Evolutionary conservation across 2,888 invertebrate genomes (phyloP).

Genomic region (Brenthis daphne): DNA sequence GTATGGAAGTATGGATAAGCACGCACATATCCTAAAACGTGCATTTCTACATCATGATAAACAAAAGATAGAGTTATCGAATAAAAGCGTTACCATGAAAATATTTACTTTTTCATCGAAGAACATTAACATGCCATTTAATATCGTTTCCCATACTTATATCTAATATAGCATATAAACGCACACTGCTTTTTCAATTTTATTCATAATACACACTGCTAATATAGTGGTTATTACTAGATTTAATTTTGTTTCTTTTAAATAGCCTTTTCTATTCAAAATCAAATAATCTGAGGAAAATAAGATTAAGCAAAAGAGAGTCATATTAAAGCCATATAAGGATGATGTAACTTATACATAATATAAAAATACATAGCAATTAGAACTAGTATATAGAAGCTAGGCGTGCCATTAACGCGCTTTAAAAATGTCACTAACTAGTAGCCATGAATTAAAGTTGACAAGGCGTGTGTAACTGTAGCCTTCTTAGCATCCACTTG

Average conservation of each 20-base stretch:
- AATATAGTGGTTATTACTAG: too few relatives aligned
- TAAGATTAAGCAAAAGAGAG: too few relatives aligned
- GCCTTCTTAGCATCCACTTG: constrained; percentile 47
- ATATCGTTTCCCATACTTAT: not conserved
- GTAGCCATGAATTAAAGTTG: constrained; percentile 39
- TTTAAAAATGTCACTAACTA: constrained; percentile 43
- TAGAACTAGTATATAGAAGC: not conserved
- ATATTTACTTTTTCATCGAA: constrained; percentile 8
- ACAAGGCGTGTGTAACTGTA: constrained; percentile 46
- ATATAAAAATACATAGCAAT: constrained; percentile 20
- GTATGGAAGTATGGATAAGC: not conserved
- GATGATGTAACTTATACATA: not conserved
- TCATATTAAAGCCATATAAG: too few relatives aligned
- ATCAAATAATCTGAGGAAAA: too few relatives aligned
- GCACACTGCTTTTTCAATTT: too few relatives aligned
- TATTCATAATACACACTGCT: too few relatives aligned
- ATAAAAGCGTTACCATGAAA: constrained; percentile 2
- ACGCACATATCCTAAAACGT: not conserved
- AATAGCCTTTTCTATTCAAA: too few relatives aligned
- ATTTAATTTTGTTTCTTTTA: too few relatives aligned
- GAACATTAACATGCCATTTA: constrained; percentile 4
- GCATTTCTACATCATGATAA: not conserved
- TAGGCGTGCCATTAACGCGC: constrained; percentile 39
- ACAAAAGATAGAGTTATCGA: constrained; percentile 4
- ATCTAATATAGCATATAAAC: too few relatives aligned